A percentile compares a stretch with the other conserved stretches of the same genome.
phyloP scores from a whole-genome alignment of 2,113 vertebrate species.

The Takifugu flavidus region DNA sequence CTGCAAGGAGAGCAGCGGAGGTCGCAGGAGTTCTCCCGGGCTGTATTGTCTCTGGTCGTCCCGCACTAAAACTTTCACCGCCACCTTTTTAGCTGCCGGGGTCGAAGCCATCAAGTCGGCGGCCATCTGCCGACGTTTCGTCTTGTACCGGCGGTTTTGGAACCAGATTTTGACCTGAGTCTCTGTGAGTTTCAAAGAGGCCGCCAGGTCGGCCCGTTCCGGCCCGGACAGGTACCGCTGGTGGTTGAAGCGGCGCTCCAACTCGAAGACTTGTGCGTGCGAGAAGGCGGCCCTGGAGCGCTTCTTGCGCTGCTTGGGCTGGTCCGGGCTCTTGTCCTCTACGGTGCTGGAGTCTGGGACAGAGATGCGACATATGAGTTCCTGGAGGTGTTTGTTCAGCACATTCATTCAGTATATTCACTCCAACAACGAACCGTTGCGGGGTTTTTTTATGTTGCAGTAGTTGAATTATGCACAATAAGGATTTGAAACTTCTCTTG shows the following conservation, averaged over 20 bases:
- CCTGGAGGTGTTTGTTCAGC: constrained; percentile 1
- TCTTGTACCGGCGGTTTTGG: constrained; percentile 99
- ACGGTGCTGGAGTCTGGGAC: constrained; percentile 66
- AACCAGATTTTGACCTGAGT: constrained; percentile 99
- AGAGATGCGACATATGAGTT: constrained; percentile 7
- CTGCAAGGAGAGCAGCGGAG: constrained; percentile 86
- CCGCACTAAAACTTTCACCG: constrained; percentile 94
- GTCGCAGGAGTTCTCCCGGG: constrained; percentile 90
- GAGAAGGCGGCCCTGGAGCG: constrained; percentile 97
- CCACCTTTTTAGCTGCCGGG: constrained; percentile 93
- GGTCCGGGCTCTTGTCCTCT: constrained; percentile 72
- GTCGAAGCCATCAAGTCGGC: constrained; percentile 90
- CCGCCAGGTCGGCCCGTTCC: constrained; percentile 93
- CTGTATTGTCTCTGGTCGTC: constrained; percentile 98
- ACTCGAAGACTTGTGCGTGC: constrained; percentile 97
- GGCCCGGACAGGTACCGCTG: constrained; percentile 97
- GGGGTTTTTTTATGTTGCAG: too few relatives aligned
- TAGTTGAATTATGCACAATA: too few relatives aligned
- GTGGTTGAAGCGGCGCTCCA: constrained; percentile 98
- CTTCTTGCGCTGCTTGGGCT: constrained; percentile 93
- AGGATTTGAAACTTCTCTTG: too few relatives aligned
- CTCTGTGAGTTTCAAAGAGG: constrained; percentile 96
- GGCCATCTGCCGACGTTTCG: constrained; percentile 95
- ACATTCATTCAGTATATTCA: too few relatives aligned
- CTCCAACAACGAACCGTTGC: too few relatives aligned